Base-by-base conservation (phyloP, 2,113 vertebrate genomes). In the Pomatostomus ruficeps region DNA sequence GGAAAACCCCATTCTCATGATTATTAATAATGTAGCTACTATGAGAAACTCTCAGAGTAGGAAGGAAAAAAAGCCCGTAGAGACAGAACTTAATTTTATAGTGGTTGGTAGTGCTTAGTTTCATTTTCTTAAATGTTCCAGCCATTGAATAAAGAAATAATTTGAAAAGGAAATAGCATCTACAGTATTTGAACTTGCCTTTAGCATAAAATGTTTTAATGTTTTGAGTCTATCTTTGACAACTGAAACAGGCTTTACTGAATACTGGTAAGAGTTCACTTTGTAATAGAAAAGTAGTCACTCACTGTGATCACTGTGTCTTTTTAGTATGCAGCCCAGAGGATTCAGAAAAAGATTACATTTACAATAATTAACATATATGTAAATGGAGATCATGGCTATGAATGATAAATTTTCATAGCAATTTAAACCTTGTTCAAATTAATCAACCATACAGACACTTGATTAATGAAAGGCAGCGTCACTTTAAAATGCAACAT, bases 331-430 rank as follows among this genome's bases (percentile, higher is more conserved):
- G 98, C 98, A 98, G 97, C 98, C 98, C 98, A 98, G 97, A 98
- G 98, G 98, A 98, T 98, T 98, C 97, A 91, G 97, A 96, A 98
- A 98, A 98, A 98, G 98, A 98, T 98, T 98, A 98, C 98, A 98
- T 98, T 98, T 98, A 98, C 98, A 97, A 97, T 98, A 98, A 98
- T 98, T 98, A 98, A 98, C 98, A 98, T 98, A 98, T 98, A 98
- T 98, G 98, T 98, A 98, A 98, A 98, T 98, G 98, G 97, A 98
- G 98, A 98, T 98, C 98, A 98, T 98, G 98, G 98, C 98, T 98
- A 98, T 98, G 98, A 98, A 98, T 98, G 98, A 98, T 98, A 98
- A 98, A 98, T 98, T 98, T 98, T 98, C 98, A 98, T 98, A 98
- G 98, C 98, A 98, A 98, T 98, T 98, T 98, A 98, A 98, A 98